These are phyloP conservation scores for Serilophus lunatus DNA, from an alignment of 2,113 vertebrate genomes.

Conservation along the genomic window DNA sequence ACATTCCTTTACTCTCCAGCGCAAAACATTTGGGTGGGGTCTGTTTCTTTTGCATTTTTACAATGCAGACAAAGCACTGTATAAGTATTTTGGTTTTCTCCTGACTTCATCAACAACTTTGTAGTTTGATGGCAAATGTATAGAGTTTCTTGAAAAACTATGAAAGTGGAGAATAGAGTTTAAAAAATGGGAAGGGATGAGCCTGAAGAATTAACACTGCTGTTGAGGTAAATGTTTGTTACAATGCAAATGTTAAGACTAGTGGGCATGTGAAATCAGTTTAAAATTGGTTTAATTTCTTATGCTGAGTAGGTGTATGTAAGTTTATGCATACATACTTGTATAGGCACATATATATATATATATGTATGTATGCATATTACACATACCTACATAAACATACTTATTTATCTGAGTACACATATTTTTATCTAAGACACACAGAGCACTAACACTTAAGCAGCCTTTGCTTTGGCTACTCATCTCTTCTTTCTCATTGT, in stretches of 20 bases:
- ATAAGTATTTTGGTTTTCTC: background rate
- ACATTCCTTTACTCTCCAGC: background rate
- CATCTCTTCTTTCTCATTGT: background rate
- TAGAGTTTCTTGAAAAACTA: background rate
- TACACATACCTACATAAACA: background rate
- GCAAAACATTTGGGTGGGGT: slow-evolving; percentile 7
- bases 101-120: background rate
- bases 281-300: background rate
- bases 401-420: background rate
- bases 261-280: background rate
- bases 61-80: background rate
- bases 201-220: background rate
- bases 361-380: background rate
- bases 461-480: background rate
- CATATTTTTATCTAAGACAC: background rate
- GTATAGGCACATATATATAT: background rate
- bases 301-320: background rate
- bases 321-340: background rate
- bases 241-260: background rate
- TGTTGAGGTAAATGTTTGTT: background rate
- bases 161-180: background rate
- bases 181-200: background rate
- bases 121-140: background rate
- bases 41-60: background rate
- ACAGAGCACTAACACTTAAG: background rate